Conservation (phyloP, 1,140 invertebrate species). For the Drosophila trapezifrons region DNA sequence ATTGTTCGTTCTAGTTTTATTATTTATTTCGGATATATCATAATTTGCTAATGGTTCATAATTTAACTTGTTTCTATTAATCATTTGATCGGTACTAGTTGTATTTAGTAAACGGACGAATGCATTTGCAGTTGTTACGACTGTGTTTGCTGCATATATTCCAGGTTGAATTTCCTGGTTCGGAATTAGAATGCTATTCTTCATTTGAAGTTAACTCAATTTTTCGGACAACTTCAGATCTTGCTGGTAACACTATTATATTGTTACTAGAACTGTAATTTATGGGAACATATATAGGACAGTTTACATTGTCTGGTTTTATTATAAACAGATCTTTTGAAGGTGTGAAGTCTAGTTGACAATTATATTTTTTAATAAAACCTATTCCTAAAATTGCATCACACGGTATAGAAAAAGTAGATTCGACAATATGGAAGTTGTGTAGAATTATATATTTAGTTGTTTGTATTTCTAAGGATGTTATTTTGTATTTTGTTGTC, state of each 20-base stretch:
- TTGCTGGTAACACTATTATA: slow-evolving; percentile 10
- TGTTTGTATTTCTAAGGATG: slow-evolving; percentile 4
- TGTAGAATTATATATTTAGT: slow-evolving; percentile 13
- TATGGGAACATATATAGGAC: too few relatives aligned
- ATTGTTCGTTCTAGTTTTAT: not conserved
- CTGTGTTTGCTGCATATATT: slow-evolving; percentile 5
- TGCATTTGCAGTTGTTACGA: too few relatives aligned
- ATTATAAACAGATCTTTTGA: slow-evolving; percentile 10
- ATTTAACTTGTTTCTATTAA: slow-evolving; percentile 7
- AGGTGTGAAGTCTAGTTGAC: slow-evolving; percentile 4
- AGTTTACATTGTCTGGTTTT: slow-evolving; percentile 9
- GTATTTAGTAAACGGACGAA: slow-evolving; percentile 28
- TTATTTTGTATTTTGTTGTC: slow-evolving; percentile 5
- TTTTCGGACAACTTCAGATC: slow-evolving; percentile 16
- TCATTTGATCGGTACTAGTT: slow-evolving; percentile 11
- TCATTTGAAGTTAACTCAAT: slow-evolving; percentile 3
- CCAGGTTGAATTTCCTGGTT: slow-evolving; percentile 20
- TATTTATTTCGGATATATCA: slow-evolving; percentile 3
- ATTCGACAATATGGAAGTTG: slow-evolving; percentile 3
- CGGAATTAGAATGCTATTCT: slow-evolving; percentile 16
- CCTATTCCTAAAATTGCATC: slow-evolving; percentile 21
- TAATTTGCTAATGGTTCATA: slow-evolving; percentile 12
- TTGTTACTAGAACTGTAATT: slow-evolving; percentile 12
- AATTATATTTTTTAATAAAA: too few relatives aligned
- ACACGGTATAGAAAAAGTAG: slow-evolving; percentile 12